Evolutionary conservation across 2,888 invertebrate species (phyloP).

Genomic region (Slavum lentiscoides): DNA sequence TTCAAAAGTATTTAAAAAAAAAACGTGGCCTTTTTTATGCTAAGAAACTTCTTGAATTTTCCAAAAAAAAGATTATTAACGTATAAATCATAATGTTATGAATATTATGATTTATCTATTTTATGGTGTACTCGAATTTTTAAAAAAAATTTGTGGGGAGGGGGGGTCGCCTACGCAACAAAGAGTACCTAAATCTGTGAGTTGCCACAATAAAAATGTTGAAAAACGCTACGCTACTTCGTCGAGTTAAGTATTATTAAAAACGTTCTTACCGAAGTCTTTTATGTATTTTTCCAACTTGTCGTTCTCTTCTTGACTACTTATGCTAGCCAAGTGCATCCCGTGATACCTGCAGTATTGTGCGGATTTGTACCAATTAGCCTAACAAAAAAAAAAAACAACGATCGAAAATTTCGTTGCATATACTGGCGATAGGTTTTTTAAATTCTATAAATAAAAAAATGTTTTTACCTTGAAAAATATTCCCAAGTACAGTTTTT

Average conservation of each 20-base stretch:
- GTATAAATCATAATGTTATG: no score
- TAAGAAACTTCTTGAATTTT: no score
- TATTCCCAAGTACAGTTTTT: slow-evolving; percentile 87
- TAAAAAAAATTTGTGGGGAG: no score
- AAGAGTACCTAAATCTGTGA: no score
- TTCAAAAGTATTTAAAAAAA: no score
- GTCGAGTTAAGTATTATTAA: not conserved
- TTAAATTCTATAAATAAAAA: not conserved
- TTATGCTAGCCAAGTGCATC: slow-evolving; percentile 88
- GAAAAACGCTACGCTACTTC: not conserved
- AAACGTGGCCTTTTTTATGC: no score
- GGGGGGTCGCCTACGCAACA: no score
- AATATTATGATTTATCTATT: no score
- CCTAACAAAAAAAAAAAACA: slow-evolving; percentile 63
- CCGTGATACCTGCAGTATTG: slow-evolving; percentile 92
- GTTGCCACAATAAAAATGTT: no score
- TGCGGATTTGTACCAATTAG: slow-evolving; percentile 89
- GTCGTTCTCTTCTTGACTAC: slow-evolving; percentile 87
- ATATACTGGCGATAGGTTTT: not conserved
- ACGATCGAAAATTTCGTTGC: no score
- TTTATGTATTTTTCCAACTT: slow-evolving; percentile 86
- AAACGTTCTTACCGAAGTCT: slow-evolving; percentile 73
- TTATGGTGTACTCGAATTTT: no score
- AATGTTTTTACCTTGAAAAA: slow-evolving; percentile 79
- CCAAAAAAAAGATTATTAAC: no score